Base-by-base conservation (phyloP, 2,113 vertebrate species). In the Crotalus tigris region DNA sequence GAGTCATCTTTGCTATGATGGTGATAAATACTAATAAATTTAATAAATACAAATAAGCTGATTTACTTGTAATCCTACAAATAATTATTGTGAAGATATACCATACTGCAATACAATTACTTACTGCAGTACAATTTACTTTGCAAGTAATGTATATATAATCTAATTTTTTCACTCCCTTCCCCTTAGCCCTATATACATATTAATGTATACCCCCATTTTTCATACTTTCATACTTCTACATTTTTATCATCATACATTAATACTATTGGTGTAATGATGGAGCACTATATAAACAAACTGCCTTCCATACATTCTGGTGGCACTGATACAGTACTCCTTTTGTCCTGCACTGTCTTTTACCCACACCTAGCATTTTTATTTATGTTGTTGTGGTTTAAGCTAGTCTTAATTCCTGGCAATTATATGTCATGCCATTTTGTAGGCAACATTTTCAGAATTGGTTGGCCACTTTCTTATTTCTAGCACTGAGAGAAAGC, bases 261-360 rank as follows among this genome's bases (percentile, higher is more conserved):
- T n/a, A 8, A 64, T 90, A 29, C 7, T 21, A 51, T 23, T 58
- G 5, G 11, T 44, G 53, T 29, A 26, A 12, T 55, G 54, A 85
- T 29, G 46, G 15, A 54, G 23, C 29, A n/a, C 26, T 49, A 53
- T n/a, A 7, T 26, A 85, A 57, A 11, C 26, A 64, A 29, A 64
- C 95, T 95, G 96, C 93, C 95, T 97, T 95, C 95, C 91, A 92
- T 90, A 89, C 95, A 94, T 75, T 95, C 46, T 61, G 93, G 95
- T 92, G 92, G 96, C 94, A 95, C 94, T 96, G 93, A 95, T 87
- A 24, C 23, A 59, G 58, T 59, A 46, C 39, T 95, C 55, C 24
- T 11, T 95, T 57, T 94, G 90, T 88, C 69, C 94, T 93, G 6
- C 95, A 91, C 58, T 94, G 91, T 4, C 17, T 57, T 19, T 57